Percentiles rank a stretch among this genome's conserved stretches.
Evolutionary conservation across 64 coral and sea anemone genomes (phyloP).

Genomic region (Montipora sp.): DNA sequence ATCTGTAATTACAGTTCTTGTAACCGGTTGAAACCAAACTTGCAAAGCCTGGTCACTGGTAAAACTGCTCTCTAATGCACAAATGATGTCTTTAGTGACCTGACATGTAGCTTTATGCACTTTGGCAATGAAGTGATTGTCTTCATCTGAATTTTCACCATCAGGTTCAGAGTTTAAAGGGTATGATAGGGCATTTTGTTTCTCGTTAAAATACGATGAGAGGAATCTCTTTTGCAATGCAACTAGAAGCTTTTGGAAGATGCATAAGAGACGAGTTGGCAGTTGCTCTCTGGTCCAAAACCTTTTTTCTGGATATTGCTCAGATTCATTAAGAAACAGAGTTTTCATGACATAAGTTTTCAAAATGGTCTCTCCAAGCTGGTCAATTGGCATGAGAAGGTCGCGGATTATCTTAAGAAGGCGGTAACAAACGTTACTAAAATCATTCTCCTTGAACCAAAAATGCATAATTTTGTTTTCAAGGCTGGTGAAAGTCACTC

Average conservation of each 20-base stretch:
- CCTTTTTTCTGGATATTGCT: slow-evolving; percentile 35
- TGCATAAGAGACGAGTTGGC: slow-evolving; percentile 21
- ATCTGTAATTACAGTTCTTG: slow-evolving; percentile 23
- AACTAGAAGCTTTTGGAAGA: slow-evolving; percentile 52
- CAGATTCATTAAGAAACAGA: slow-evolving; percentile 52
- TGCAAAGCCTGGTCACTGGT: not conserved
- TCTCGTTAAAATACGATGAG: slow-evolving; percentile 45
- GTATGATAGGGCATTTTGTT: slow-evolving; percentile 31
- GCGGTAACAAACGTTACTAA: slow-evolving; percentile 38
- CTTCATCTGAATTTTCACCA: slow-evolving; percentile 41
- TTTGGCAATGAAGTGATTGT: slow-evolving; percentile 28
- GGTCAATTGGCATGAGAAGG: slow-evolving; percentile 25
- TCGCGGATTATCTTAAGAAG: slow-evolving; percentile 59
- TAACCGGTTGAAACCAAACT: slow-evolving; percentile 8
- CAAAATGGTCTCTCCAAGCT: slow-evolving; percentile 55
- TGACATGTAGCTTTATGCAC: slow-evolving; percentile 33
- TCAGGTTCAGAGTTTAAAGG: slow-evolving; percentile 53
- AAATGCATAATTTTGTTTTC: slow-evolving; percentile 53
- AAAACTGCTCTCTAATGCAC: not conserved
- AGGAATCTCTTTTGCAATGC: slow-evolving; percentile 55
- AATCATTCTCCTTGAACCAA: slow-evolving; percentile 41
- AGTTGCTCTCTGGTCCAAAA: slow-evolving; percentile 40
- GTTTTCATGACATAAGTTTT: slow-evolving; percentile 64
- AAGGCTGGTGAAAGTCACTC: slow-evolving; percentile 19
- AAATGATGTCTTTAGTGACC: slow-evolving; percentile 31